Base-by-base conservation (phyloP, 2,797 vertebrate species). In the Triplophysa bombifrons region DNA sequence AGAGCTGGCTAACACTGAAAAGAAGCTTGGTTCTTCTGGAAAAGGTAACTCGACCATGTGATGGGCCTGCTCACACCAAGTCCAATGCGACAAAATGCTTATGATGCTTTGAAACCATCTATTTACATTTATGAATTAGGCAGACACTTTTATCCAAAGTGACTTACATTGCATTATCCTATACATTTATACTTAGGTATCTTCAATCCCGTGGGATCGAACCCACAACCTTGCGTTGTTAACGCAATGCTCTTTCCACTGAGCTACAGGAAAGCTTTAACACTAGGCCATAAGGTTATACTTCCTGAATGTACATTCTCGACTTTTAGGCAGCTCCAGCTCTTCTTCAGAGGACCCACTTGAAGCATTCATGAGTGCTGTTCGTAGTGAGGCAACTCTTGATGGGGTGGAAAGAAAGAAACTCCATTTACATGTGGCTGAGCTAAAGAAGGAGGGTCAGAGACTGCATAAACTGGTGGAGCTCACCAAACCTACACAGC, bases 321-420 rank as follows among this genome's bases (percentile, higher is more conserved):
- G 0, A 63, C 4, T n/a, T 17, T 41, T 66, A 95, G 98, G 78
- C 82, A 86, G 90, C 0, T 91, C 93, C 1, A 87, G 92, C 73
- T 86, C 93, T 0, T 89, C 92, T 2, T 80, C 92, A 10, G 96
- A 98, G 78, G 98, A 99, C 87, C 91, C 97, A 2, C 90, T 99
- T 88, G 98, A 99, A 10, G 97, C 94, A 3, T 99, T 98, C 87
- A 99, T 99, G 97, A 97, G 92, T 0, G 94, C 94, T 6, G 97
- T 99, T 78, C 95, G 92, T 55, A 93, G 92, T 0, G 93, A 94
- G 53, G 89, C 84, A 3, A 74, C 94, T 0, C 89, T 98, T 83
- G 97, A 99, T 81, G 93, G 88, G 0, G 94, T 99, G 82, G 92
- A 95, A 80, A 94, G 98, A 46, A 95, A 95, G 90, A 99, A 97